Percentiles rank a stretch among this genome's conserved stretches.
Conservation (phyloP, 2,888 invertebrate species). For the Cremastobaeus sp. region DNA sequence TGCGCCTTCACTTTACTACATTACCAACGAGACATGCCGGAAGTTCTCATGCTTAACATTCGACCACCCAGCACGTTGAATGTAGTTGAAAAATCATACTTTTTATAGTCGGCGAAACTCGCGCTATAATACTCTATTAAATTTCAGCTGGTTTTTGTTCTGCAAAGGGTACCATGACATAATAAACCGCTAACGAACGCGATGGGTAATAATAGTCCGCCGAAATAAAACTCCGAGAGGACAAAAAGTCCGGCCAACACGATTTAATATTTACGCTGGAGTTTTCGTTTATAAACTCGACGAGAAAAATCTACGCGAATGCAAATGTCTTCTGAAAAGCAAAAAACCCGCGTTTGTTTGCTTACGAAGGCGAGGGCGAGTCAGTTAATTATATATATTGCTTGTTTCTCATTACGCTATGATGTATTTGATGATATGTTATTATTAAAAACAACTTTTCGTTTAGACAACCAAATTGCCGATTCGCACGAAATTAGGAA, state of each 20-base stretch:
- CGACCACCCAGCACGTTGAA: conserved; percentile 55
- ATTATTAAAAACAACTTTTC: too few species aligned
- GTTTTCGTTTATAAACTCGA: conserved; percentile 16
- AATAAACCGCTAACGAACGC: conserved; percentile 19
- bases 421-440: too few species aligned
- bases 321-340: conserved; percentile 9
- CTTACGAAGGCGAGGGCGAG: too few species aligned
- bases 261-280: neutral
- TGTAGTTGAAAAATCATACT: conserved; percentile 35
- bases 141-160: conserved; percentile 16
- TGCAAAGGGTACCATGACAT: conserved; percentile 16
- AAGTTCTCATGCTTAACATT: conserved; percentile 58
- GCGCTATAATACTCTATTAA: conserved; percentile 29
- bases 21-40: conserved; percentile 55
- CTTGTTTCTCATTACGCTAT: too few species aligned
- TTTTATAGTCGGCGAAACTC: conserved; percentile 21
- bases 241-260: conserved; percentile 11
- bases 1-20: conserved; percentile 39
- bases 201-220: conserved; percentile 20
- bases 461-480: too few species aligned
- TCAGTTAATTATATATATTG: too few species aligned
- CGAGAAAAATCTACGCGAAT: conserved; percentile 16
- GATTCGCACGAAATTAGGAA: too few species aligned
- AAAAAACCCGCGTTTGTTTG: too few species aligned
- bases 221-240: neutral